These are phyloP conservation scores for Riptortus pedestris DNA, from an alignment of 1,140 invertebrate genomes.

Conservation along the genomic window DNA sequence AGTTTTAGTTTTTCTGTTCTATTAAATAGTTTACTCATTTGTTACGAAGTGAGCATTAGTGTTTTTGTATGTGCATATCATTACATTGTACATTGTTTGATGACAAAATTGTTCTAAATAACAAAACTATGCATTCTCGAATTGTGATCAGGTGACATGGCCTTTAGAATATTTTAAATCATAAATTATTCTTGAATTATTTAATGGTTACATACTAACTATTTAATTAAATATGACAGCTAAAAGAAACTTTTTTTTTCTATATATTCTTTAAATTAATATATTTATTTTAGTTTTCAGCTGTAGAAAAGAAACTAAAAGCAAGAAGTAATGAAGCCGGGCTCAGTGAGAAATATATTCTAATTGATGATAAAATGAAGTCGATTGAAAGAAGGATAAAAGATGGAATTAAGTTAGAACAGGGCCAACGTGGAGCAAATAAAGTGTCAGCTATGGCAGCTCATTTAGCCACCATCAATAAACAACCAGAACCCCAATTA, in stretches of 20 bases:
- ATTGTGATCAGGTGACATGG: no score
- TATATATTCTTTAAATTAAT: background rate
- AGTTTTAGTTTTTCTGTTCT: no score
- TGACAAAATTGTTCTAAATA: no score
- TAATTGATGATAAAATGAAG: slow-evolving; percentile 72
- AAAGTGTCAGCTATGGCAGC: slow-evolving; percentile 81
- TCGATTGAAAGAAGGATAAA: slow-evolving; percentile 68
- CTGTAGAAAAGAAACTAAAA: slow-evolving; percentile 51
- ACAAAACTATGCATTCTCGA: no score
- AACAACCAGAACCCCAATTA: slow-evolving; percentile 45
- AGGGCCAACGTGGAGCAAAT: slow-evolving; percentile 56
- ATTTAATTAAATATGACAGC: no score
- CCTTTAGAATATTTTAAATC: no score
- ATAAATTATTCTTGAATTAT: no score
- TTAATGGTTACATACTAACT: no score
- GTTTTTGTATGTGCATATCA: no score
- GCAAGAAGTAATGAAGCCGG: slow-evolving; percentile 30
- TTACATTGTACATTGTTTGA: no score
- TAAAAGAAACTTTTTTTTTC: slow-evolving; percentile 6
- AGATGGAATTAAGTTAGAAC: slow-evolving; percentile 60
- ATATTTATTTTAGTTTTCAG: slow-evolving; percentile 53
- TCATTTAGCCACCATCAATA: slow-evolving; percentile 56
- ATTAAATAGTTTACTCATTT: no score
- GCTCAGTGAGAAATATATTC: slow-evolving; percentile 47
- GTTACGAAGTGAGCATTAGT: no score